Base-by-base conservation (phyloP, 1,140 invertebrate species). In the Amphibalanus amphitrite region DNA sequence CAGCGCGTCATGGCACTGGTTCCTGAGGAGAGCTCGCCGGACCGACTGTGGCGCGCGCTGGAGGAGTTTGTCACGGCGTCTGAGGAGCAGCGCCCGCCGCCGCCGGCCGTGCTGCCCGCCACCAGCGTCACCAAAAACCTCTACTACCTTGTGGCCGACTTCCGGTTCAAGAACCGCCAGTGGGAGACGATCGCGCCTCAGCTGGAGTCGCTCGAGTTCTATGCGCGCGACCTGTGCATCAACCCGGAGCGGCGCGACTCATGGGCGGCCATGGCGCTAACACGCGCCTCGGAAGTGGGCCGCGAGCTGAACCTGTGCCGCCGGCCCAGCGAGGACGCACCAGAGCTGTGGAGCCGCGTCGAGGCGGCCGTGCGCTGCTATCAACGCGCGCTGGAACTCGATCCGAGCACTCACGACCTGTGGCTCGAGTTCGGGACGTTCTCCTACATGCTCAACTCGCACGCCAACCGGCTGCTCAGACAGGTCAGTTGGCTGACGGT, bases 361-460 rank as follows among this genome's bases (percentile, higher is more conserved):
- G 72, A 76, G 29, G 82, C 85, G 23, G 87, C 88, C 0, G 84
- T 90, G 71, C 82, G 86, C 64, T 93, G 92, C 81, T 95, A 90
- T 78, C 84, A 87, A 75, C 83, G 86, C 74, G 87, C 92, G 1
- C 80, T 94, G 25, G 82, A 89, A 75, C 76, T 95, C 0, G 85
- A 90, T 72, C 83, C 86, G 0, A 82, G 82, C 0, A 87, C 89
- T 77, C 84, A 86, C 47, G 88, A 89, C 71, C 81, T 95, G 74
- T 91, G 90, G 88, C 91, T 93, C 33, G 93, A 96, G 79, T 93
- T 89, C 78, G 93, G 92, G 1, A 87, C 87, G 59, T 88, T 94
- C 75, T 87, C 89, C 0, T 96, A 95, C 76, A 88, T 88, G 76
- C 86, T 94, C 3, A 90, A 92, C 79, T 91, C 92, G 0, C 92